Base-by-base conservation (phyloP, 2,113 vertebrate genomes). In the Pipra filicauda region DNA sequence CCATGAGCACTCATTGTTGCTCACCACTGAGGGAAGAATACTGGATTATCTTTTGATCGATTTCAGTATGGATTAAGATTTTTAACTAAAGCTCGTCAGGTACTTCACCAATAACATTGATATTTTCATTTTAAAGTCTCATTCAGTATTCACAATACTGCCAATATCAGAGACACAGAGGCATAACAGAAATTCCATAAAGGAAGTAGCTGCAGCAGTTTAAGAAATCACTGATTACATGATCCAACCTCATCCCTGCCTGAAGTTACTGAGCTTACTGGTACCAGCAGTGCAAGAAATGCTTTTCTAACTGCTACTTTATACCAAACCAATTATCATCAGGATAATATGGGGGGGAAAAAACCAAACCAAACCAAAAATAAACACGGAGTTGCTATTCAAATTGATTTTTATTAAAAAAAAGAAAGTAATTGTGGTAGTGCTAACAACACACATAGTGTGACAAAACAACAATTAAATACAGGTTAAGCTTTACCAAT, bases 341-440 rank as follows among this genome's bases (percentile, higher is more conserved):
- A 54, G 80, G 35, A 4, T 26, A 57, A 71, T 66, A 35, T 27
- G 26, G 30, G 11, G 11, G 14, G 8, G 26, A 41, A 18, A 71
- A 61, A 46, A 2, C 0, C 14, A 35, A 16, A 14, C 5, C 21
- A 58, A n/a, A 44, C 1, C 1, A 12, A 37, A 20, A 35, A 26
- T 15, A 37, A 61, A 61, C n/a, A 61, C 15, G 4, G 22, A 12
- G 27, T 82, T 88, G 23, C 9, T 39, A 51, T 26, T 89, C n/a
- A 55, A 70, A 70, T 6, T 84, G 6, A 35, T 19, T 71, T 58
- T 69, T 48, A 37, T 23, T 39, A 5, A 52, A 55, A 55, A 55
- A 23, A 41, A 20, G 61, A 39, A 37, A 88, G 15, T 64, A 88
- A 67, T 11, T 39, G 39, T 24, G 5, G 10, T 57, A 69, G 10